Base-by-base conservation (phyloP, 2,888 invertebrate species). In the Cristatella mucedo region DNA sequence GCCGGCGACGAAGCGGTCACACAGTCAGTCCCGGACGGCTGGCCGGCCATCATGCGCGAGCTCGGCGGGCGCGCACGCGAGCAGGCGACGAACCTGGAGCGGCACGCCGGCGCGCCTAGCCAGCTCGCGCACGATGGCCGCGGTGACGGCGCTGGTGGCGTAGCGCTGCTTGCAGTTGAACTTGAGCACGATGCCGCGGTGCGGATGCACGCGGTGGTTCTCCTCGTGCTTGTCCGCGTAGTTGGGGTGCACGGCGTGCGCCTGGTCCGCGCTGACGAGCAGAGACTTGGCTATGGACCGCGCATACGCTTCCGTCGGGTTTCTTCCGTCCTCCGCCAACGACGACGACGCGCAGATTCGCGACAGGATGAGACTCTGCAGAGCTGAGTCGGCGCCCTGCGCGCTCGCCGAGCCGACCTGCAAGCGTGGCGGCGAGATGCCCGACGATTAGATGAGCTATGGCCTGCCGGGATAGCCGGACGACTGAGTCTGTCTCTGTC, bases 111-210 rank as follows among this genome's bases (percentile, higher is more conserved):
- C 63, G 32, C 51, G 52, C 11, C 46, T 47, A 9, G 69, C 70
- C 18, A 70, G 52, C 47, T 67, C 57, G 38, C 68, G 54, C 26
- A 71, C 49, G n/a, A 71, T 58, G 3, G 68, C 49, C 11, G 66
- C 57, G 1, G 71, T 69, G 33, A 68, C 53, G 7, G 66, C 55
- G 1, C 68, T 70, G 2, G 71, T 68, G 3, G 71, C 69, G 48
- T 71, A 71, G 2, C 66, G 52, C 52, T 71, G 70, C 49, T 71
- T 70, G 39, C 64, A 55, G 47, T 71, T 71, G 45, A 66, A 59
- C 51, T 67, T 68, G 15, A 64, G 37, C 21, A 61, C 62, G 33
- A 61, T 54, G 15, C 64, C 64, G 57, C 61, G 59, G 43, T 63
- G 59, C 19, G 66, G 48, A 1, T 45, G 51, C 37, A 63, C 60